These are phyloP conservation scores for Hypothenemus hampei DNA, from an alignment of 1,140 invertebrate genomes.

Conservation along the genomic window DNA sequence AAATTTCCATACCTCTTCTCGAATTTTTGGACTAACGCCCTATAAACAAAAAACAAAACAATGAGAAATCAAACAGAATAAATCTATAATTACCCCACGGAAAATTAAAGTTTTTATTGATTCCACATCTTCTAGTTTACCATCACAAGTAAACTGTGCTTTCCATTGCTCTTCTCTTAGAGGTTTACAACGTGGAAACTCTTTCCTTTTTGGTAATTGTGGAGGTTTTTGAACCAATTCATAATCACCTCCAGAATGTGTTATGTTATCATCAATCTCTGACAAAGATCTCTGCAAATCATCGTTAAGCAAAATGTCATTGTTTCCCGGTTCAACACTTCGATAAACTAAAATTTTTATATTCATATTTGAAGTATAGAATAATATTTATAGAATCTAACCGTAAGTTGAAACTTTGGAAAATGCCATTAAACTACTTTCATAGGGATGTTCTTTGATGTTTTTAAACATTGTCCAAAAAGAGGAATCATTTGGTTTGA, in stretches of 20 bases:
- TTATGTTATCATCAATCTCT: slow-evolving; percentile 40
- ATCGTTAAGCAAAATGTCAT: slow-evolving; percentile 54
- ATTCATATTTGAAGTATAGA: background rate
- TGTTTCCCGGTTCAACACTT: slow-evolving; percentile 48
- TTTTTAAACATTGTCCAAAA: slow-evolving; percentile 68
- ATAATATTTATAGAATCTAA: slow-evolving; percentile 31
- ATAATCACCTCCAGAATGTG: slow-evolving; percentile 57
- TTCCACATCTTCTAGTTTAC: slow-evolving; percentile 65
- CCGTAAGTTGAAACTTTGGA: slow-evolving; percentile 74
- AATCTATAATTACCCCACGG: slow-evolving; percentile 62
- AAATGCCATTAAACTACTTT: slow-evolving; percentile 75
- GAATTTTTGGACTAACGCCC: slow-evolving; percentile 60
- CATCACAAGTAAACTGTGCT: slow-evolving; percentile 68
- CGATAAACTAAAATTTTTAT: slow-evolving; percentile 47
- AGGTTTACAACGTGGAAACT: slow-evolving; percentile 58
- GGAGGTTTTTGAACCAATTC: slow-evolving; percentile 61
- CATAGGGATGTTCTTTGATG: slow-evolving; percentile 70
- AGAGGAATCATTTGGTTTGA: slow-evolving; percentile 61
- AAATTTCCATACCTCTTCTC: slow-evolving; percentile 92
- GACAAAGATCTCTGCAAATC: slow-evolving; percentile 55
- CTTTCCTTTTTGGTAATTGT: slow-evolving; percentile 53
- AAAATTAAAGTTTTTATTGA: slow-evolving; percentile 79
- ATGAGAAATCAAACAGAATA: background rate
- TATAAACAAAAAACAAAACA: slow-evolving; percentile 33
- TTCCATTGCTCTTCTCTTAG: slow-evolving; percentile 76